Conservation (phyloP, 2,797 vertebrate genomes). For the Florisuga fusca region DNA sequence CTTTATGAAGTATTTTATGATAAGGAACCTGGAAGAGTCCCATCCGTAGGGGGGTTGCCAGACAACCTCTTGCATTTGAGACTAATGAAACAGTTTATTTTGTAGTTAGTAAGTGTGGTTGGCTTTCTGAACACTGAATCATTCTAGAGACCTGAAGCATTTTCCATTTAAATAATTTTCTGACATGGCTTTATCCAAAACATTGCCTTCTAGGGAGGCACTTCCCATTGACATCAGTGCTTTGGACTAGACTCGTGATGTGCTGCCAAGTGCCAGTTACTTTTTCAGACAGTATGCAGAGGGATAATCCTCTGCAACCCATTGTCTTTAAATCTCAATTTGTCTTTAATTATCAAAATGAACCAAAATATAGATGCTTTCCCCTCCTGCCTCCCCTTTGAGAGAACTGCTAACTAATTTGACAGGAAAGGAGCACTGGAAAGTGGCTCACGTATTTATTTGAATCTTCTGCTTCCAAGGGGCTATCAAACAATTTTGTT, state of each 20-base stretch:
- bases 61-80: slow-evolving; percentile 25
- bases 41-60: not conserved
- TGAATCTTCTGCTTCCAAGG: slow-evolving; percentile 54
- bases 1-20: not conserved
- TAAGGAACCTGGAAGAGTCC: not conserved
- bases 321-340: slow-evolving; percentile 51
- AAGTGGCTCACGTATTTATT: slow-evolving; percentile 27
- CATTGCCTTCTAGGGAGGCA: not conserved
- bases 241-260: not conserved
- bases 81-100: slow-evolving; percentile 32
- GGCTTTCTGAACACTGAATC: slow-evolving; percentile 3
- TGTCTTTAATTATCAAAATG: slow-evolving; percentile 57
- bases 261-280: not conserved
- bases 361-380: slow-evolving; percentile 43
- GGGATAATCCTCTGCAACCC: not conserved
- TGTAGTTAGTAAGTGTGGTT: not conserved
- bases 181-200: not conserved
- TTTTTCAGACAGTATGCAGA: not conserved
- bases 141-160: slow-evolving; percentile 15
- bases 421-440: slow-evolving; percentile 31
- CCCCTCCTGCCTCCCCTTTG: slow-evolving; percentile 1
- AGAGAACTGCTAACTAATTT: slow-evolving; percentile 33
- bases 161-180: slow-evolving; percentile 6
- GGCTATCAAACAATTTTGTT: not conserved
- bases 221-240: not conserved